Base-by-base conservation (phyloP, 1,140 invertebrate species). In the Pseudomyrmex cubaensis region DNA sequence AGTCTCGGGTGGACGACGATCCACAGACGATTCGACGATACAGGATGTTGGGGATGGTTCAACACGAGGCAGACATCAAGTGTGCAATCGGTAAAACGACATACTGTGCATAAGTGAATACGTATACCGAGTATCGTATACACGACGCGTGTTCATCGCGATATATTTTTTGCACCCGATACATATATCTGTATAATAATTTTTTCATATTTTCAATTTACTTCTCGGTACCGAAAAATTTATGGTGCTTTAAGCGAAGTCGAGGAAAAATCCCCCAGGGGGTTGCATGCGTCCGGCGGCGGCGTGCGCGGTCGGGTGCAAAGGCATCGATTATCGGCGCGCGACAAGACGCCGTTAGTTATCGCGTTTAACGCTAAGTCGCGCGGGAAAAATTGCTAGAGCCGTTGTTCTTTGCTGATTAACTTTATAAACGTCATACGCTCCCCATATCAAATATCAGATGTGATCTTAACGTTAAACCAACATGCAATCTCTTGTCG, bases 251-350 rank as follows among this genome's bases (percentile, higher is more conserved):
- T 20, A 67, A 67, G 25, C 17, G 44, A 56, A 2, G 15, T 46
- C 25, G 13, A 7, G n/a, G 22, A 2, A 80, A 48, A 48, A 35
- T 35, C 61, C 20, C 20, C 8, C 61, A 13, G 9, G 2, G 20
- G 17, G 59, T 52, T 64, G 74, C 59, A 63, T 66, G 74, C 48
- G 13, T 17, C 25, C 61, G n/a, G 13, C 48, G 25, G 13, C 46
- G 25, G 8, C 46, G 70, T 22, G 69, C 69, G 54, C 69, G 48
- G 63, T 44, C 22, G 50, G 25, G 10, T 69, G 35, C 15, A 46
- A 61, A 8, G 20, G 57, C 64, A 78, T 80, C 54, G 76, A 80
- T 80, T 80, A 80, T 72, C 66, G 54, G 66, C n/a, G 8, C 54
- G 76, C 66, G 66, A 70, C 46, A 61, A 80, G 54, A 44, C 52